A percentile compares a stretch with the other conserved stretches of the same genome.
phyloP scores from a whole-genome alignment of 2,797 vertebrate genomes.

The Myripristis jacobus region DNA sequence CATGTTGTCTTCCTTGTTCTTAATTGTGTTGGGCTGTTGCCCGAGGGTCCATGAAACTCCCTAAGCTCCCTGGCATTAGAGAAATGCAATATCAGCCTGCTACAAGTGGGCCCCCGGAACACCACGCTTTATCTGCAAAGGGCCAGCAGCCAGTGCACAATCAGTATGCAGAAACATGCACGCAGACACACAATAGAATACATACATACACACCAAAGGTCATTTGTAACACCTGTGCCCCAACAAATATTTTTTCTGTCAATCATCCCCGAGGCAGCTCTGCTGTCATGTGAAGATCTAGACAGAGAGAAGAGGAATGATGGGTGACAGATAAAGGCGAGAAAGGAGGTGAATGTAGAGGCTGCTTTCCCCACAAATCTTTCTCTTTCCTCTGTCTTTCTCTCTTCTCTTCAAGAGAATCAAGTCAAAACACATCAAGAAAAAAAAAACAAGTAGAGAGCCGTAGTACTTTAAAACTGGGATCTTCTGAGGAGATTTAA shows the following conservation, averaged over 20 bases:
- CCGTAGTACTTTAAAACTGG: conserved; percentile 20
- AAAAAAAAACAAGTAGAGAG: neutral
- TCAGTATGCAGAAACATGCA: conserved; percentile 75
- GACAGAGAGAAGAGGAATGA: conserved; percentile 14
- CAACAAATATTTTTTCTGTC: conserved; percentile 56
- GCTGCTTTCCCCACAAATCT: conserved; percentile 20
- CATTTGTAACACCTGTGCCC: conserved; percentile 75
- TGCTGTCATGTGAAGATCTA: conserved; percentile 56
- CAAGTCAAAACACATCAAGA: conserved; percentile 11
- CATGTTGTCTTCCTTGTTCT: conserved; percentile 73
- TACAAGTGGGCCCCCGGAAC: conserved; percentile 75
- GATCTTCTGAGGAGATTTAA: neutral
- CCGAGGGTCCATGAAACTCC: conserved; percentile 68
- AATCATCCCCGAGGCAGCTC: conserved; percentile 61
- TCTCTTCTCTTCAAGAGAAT: conserved; percentile 31
- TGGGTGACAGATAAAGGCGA: conserved; percentile 31
- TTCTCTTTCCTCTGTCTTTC: conserved; percentile 27
- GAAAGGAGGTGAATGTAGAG: conserved; percentile 23
- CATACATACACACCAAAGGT: conserved; percentile 72
- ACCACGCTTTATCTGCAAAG: conserved; percentile 83
- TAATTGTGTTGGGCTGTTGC: conserved; percentile 81
- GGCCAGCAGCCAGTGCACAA: conserved; percentile 80
- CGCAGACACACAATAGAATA: conserved; percentile 73
- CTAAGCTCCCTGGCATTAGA: conserved; percentile 73
- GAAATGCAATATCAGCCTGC: conserved; percentile 72